Percentiles rank a stretch among this genome's conserved stretches.
Conservation (phyloP, 2,113 vertebrate genomes). For the Oriolus oriolus region DNA sequence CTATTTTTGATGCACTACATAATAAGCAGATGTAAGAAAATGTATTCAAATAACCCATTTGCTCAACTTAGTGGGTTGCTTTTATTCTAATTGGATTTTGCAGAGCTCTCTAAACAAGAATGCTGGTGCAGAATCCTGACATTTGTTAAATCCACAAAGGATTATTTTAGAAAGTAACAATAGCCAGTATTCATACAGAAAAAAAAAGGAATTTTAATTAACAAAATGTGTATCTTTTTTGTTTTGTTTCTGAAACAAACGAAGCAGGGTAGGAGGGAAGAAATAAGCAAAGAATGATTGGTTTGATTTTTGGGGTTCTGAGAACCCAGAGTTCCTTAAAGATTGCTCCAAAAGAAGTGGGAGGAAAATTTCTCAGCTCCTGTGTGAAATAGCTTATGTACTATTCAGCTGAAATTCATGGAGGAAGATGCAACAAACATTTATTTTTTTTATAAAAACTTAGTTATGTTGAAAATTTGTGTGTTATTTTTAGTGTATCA, state of each 20-base stretch:
- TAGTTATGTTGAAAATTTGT: not conserved
- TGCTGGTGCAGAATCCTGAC: constrained; percentile 27
- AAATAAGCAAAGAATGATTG: not conserved
- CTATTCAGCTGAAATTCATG: not conserved
- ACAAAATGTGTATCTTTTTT: constrained; percentile 50
- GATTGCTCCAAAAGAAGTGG: not conserved
- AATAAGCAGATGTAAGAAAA: not conserved
- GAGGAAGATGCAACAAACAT: not conserved
- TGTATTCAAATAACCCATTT: constrained; percentile 29
- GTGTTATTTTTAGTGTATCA: not conserved
- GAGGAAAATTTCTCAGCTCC: not conserved
- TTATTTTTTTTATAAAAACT: not conserved
- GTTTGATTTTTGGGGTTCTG: constrained; percentile 5
- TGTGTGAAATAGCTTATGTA: not conserved
- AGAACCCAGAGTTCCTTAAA: not conserved
- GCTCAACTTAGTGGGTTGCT: not conserved
- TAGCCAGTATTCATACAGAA: constrained; percentile 17
- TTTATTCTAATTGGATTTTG: constrained; percentile 31
- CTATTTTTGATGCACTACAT: not conserved
- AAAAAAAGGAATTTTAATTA: constrained; percentile 42
- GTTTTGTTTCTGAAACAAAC: constrained; percentile 53
- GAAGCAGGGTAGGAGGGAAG: not conserved
- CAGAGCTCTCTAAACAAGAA: constrained; percentile 26
- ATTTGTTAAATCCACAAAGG: constrained; percentile 60
- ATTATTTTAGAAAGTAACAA: constrained; percentile 62